Evolutionary conservation across 2,797 vertebrate species (phyloP).

Genomic region (Xerus rutilus): DNA sequence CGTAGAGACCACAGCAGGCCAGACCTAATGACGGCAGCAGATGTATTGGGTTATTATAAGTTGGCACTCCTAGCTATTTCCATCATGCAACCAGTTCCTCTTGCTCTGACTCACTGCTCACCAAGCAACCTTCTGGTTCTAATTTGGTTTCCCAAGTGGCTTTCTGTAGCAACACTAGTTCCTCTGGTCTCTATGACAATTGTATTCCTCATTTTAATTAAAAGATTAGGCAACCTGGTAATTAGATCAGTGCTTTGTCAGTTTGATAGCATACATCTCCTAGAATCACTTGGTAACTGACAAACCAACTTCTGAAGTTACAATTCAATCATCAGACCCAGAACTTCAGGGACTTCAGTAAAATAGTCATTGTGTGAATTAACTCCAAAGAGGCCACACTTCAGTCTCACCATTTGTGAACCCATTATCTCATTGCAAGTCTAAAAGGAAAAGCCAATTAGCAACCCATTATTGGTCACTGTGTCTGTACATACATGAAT

Average conservation of each 20-base stretch:
- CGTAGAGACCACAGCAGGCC: neutral
- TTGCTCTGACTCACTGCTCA: conserved; percentile 39
- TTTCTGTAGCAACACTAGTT: neutral
- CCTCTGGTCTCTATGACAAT: conserved; percentile 11
- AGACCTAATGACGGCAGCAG: conserved; percentile 5
- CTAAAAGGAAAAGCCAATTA: neutral
- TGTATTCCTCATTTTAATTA: conserved; percentile 18
- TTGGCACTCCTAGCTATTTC: conserved; percentile 9
- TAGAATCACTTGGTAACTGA: neutral
- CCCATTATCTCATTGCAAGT: neutral
- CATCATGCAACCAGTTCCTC: neutral
- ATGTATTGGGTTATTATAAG: neutral
- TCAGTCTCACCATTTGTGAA: neutral
- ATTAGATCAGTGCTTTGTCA: neutral
- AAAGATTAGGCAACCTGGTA: neutral
- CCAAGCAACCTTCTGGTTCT: conserved; percentile 55
- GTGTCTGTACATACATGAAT: neutral
- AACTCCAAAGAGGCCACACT: neutral
- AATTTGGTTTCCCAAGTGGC: neutral
- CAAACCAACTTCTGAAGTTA: neutral
- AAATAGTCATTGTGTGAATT: neutral
- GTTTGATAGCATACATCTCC: neutral
- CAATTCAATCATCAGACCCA: neutral
- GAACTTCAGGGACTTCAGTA: neutral
- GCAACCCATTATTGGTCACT: neutral